A percentile compares a stretch with the other conserved stretches of the same genome.
Evolutionary conservation across 1,140 invertebrate genomes (phyloP).

Genomic region (Colletes gigas): DNA sequence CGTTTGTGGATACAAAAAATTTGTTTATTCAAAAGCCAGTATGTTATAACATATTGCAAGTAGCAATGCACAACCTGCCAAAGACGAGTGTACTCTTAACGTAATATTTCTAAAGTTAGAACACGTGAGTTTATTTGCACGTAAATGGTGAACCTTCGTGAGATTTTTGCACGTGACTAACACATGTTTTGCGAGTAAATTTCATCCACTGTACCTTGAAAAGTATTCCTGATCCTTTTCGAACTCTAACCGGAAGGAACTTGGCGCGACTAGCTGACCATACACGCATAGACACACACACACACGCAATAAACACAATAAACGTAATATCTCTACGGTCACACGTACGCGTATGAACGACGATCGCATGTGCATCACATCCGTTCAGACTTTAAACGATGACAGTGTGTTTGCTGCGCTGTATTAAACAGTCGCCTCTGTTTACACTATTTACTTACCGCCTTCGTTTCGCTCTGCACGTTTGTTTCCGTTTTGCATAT

Average conservation of each 20-base stretch:
- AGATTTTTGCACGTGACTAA: too few species aligned
- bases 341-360: neutral
- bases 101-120: too few species aligned
- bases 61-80: too few species aligned
- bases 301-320: neutral
- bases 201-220: too few species aligned
- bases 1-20: too few species aligned
- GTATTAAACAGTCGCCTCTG: neutral
- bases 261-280: neutral
- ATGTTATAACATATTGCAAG: too few species aligned
- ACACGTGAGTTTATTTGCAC: too few species aligned
- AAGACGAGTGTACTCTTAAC: too few species aligned
- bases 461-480: neutral
- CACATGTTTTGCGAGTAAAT: too few species aligned
- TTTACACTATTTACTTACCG: slow-evolving; percentile 27
- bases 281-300: neutral
- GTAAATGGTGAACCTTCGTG: too few species aligned
- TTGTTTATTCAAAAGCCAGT: too few species aligned
- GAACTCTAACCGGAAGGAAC: neutral
- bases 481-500: neutral
- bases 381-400: slow-evolving; percentile 4
- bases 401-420: neutral
- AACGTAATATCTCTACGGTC: neutral
- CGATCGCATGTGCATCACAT: slow-evolving; percentile 4
- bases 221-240: neutral